Evolutionary conservation across 2,888 invertebrate species (phyloP).

Genomic region (Cactoblastis cactorum): DNA sequence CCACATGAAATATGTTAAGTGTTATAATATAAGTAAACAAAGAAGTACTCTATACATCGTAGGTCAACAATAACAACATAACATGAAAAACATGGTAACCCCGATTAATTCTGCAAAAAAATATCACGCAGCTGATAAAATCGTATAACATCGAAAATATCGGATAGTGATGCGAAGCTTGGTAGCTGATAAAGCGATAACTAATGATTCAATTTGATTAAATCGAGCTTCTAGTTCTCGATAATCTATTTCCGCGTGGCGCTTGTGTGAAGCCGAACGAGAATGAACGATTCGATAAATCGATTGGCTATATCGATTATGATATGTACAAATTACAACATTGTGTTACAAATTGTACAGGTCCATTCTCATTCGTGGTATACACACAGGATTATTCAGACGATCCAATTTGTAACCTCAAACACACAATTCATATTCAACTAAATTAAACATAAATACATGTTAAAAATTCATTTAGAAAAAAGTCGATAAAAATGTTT

Average conservation of each 20-base stretch:
- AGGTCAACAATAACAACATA: no score
- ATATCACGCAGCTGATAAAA: not conserved
- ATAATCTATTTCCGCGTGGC: constrained; percentile 12
- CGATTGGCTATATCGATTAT: not conserved
- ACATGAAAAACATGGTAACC: not conserved
- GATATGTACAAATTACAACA: not conserved
- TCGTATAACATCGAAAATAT: not conserved
- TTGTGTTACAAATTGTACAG: constrained; percentile 8
- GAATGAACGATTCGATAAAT: constrained; percentile 28
- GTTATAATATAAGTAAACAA: no score
- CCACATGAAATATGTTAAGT: no score
- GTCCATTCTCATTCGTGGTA: constrained; percentile 31
- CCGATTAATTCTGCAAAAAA: not conserved
- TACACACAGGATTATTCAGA: constrained; percentile 10
- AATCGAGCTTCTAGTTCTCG: constrained; percentile 11
- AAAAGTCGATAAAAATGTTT: no score
- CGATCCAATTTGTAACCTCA: not conserved
- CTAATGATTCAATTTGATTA: constrained; percentile 5
- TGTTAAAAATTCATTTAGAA: no score
- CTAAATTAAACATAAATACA: no score
- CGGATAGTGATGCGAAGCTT: constrained; percentile 2
- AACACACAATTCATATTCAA: not conserved
- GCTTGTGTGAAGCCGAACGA: constrained; percentile 29
- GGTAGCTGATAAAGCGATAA: constrained; percentile 12
- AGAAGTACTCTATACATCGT: no score